phyloP scores from a whole-genome alignment of 2,797 vertebrate genomes.

The Sebastes alutus region DNA sequence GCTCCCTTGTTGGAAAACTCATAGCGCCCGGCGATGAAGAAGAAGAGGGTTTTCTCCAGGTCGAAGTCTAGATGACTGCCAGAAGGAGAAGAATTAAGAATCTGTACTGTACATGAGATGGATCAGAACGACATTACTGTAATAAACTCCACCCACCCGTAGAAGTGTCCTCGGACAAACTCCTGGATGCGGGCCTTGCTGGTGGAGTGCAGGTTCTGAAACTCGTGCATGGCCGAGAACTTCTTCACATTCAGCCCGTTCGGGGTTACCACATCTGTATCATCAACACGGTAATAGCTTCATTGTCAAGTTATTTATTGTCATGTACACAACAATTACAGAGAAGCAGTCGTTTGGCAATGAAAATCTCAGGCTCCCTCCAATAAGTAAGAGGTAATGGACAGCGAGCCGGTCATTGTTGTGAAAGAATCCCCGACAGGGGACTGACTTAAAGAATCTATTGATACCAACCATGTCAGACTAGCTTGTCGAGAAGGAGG shows the following conservation, averaged over 20 bases:
- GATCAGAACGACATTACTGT: neutral
- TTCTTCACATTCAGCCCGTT: constrained; percentile 97
- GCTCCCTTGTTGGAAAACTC: constrained; percentile 98
- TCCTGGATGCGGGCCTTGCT: constrained; percentile 94
- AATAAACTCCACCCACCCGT: constrained; percentile 85
- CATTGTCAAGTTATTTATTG: neutral
- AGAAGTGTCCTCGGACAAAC: constrained; percentile 97
- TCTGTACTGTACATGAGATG: neutral
- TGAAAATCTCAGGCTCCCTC: neutral
- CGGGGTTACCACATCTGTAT: constrained; percentile 93
- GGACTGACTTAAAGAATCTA: too few species aligned
- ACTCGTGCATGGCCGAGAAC: constrained; percentile 97
- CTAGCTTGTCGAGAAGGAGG: too few species aligned
- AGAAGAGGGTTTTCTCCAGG: constrained; percentile 94
- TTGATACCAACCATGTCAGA: too few species aligned
- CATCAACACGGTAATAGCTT: neutral
- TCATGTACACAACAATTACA: neutral
- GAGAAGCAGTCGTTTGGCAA: neutral
- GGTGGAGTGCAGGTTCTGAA: constrained; percentile 95
- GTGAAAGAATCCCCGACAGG: too few species aligned
- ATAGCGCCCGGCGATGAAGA: constrained; percentile 97
- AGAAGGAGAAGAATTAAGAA: neutral
- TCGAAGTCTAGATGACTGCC: constrained; percentile 94
- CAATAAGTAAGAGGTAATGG: too few species aligned
- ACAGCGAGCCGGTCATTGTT: too few species aligned